These are phyloP conservation scores for Cetonia aurata DNA, from an alignment of 2,888 invertebrate genomes.

Conservation along the genomic window DNA sequence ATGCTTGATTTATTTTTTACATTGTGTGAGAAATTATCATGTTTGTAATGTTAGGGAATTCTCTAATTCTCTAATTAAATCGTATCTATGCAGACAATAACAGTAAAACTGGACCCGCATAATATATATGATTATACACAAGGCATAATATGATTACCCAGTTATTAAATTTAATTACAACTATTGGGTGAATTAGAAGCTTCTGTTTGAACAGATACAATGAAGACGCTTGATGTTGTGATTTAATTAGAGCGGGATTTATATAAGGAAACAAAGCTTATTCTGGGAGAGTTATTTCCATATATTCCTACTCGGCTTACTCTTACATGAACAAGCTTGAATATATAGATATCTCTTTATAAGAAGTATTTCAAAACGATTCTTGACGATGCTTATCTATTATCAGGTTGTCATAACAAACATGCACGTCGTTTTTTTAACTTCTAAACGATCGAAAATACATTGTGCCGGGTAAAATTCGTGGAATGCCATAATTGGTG, in stretches of 20 bases:
- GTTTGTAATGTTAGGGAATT: constrained; percentile 11
- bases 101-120: constrained; percentile 12
- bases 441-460: constrained; percentile 46
- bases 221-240: background rate
- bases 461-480: constrained; percentile 46
- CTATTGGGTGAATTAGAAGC: background rate
- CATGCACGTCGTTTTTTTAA: constrained; percentile 30
- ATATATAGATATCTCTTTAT: no score
- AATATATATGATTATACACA: background rate
- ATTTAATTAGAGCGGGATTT: no score
- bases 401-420: constrained; percentile 54
- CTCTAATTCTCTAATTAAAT: constrained; percentile 20
- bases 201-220: background rate
- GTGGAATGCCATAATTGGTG: constrained; percentile 56
- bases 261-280: no score
- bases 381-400: constrained; percentile 39
- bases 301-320: no score
- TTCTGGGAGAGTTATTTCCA: no score
- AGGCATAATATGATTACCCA: no score
- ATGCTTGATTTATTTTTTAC: constrained; percentile 21
- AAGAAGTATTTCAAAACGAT: constrained; percentile 10
- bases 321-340: no score
- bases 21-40: constrained; percentile 28
- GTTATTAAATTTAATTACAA: no score
- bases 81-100: constrained; percentile 1